These are phyloP conservation scores for Dexiosoma caninum DNA, from an alignment of 2,888 invertebrate genomes.

Conservation along the genomic window DNA sequence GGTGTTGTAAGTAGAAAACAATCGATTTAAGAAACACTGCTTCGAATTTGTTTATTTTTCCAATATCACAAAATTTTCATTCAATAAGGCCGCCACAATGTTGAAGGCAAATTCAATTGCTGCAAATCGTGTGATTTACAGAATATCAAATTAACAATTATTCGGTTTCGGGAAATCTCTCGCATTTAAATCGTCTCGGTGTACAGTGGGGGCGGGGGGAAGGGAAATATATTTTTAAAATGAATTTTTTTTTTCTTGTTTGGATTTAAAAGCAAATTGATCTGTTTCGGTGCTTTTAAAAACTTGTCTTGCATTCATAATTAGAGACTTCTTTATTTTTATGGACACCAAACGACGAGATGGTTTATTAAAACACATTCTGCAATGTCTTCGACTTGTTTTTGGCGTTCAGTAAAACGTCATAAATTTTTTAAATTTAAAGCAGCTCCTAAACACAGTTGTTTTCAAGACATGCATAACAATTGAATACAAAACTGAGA, in stretches of 20 bases:
- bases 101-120: too few species aligned
- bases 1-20: too few species aligned
- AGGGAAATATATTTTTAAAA: too few species aligned
- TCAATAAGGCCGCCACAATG: too few species aligned
- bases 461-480: constrained; percentile 48
- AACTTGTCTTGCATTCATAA: constrained; percentile 54
- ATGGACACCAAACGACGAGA: constrained; percentile 28
- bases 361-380: neutral
- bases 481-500: constrained; percentile 21
- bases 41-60: too few species aligned
- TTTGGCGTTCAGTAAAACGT: constrained; percentile 25
- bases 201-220: too few species aligned
- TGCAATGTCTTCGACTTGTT: neutral
- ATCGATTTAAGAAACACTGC: too few species aligned
- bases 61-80: too few species aligned
- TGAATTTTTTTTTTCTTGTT: constrained; percentile 8
- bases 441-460: constrained; percentile 20
- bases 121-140: too few species aligned
- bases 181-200: too few species aligned
- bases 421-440: constrained; percentile 55
- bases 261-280: constrained; percentile 31
- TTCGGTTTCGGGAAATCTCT: too few species aligned
- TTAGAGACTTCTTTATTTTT: constrained; percentile 13
- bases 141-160: too few species aligned
- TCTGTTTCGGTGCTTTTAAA: constrained; percentile 36